Evolutionary conservation across 1,140 invertebrate genomes (phyloP).

Genomic region (Radopholus similis): DNA sequence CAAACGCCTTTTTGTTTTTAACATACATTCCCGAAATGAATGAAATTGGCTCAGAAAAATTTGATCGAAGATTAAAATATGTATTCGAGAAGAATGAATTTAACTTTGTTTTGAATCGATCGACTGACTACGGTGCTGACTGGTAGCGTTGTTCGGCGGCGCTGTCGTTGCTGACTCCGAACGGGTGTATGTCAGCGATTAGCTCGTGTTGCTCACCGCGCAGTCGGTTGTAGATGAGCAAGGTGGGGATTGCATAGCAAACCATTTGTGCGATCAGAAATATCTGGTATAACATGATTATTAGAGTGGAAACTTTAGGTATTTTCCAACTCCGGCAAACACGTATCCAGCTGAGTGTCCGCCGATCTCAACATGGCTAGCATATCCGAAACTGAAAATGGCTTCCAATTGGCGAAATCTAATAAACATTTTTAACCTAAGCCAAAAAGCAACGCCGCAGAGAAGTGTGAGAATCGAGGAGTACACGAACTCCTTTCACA

Average conservation of each 20-base stretch:
- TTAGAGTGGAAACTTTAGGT: slow-evolving; percentile 10
- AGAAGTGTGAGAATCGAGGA: slow-evolving; percentile 35
- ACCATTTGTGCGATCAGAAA: slow-evolving; percentile 37
- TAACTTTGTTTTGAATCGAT: too few species aligned
- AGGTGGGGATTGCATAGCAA: slow-evolving; percentile 33
- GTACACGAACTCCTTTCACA: slow-evolving; percentile 42
- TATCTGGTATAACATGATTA: slow-evolving; percentile 19
- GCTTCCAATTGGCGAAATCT: too few species aligned
- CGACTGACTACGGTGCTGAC: too few species aligned
- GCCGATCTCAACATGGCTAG: slow-evolving; percentile 19
- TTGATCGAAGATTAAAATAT: too few species aligned
- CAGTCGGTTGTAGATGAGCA: slow-evolving; percentile 26
- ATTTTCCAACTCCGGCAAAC: slow-evolving; percentile 32
- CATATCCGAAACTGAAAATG: slow-evolving; percentile 37
- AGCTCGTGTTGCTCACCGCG: neutral
- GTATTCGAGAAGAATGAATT: too few species aligned
- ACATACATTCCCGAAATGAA: too few species aligned
- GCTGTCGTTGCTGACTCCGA: neutral
- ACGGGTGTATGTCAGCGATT: slow-evolving; percentile 7
- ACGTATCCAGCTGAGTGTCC: slow-evolving; percentile 41
- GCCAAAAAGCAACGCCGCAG: slow-evolving; percentile 38
- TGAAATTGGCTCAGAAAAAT: too few species aligned
- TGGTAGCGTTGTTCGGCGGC: slow-evolving; percentile 5
- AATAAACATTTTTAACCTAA: too few species aligned
- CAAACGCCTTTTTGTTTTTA: too few species aligned